A percentile compares a stretch with the other conserved stretches of the same genome.
Evolutionary conservation across 2,113 vertebrate genomes (phyloP).

Genomic region (Podarcis muralis): DNA sequence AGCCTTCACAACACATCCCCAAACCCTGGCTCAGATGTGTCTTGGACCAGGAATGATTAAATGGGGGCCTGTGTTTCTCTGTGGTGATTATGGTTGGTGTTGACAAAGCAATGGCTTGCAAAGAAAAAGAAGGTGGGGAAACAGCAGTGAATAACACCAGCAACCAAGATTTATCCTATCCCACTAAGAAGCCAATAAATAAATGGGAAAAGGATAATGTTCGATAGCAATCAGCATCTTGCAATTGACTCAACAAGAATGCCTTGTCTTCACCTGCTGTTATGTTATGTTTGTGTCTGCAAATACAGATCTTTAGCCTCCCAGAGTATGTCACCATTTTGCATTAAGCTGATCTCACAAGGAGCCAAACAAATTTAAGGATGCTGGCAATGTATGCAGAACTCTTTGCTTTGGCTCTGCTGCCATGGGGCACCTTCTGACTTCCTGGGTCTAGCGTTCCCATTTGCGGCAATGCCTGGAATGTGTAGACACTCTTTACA

Average conservation of each 20-base stretch:
- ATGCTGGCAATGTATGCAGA: not conserved
- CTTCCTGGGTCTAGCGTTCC: too few species aligned
- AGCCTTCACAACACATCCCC: too few species aligned
- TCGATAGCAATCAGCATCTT: not conserved
- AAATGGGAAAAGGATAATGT: not conserved
- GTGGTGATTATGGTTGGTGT: not conserved
- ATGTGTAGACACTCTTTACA: not conserved
- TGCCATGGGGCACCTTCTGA: too few species aligned
- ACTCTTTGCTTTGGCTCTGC: too few species aligned
- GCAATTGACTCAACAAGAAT: too few species aligned
- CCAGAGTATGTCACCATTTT: not conserved
- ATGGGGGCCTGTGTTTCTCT: not conserved
- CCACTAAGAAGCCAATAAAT: constrained; percentile 5
- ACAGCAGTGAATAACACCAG: constrained; percentile 1
- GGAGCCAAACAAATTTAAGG: not conserved
- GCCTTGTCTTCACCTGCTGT: not conserved
- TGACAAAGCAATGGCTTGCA: constrained; percentile 15
- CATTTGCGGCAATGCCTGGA: not conserved
- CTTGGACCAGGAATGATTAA: not conserved
- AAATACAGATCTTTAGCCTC: not conserved
- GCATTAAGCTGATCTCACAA: not conserved
- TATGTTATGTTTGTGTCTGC: constrained; percentile 11
- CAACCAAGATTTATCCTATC: not conserved
- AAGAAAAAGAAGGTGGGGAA: too few species aligned
- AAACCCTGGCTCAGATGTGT: not conserved